A percentile compares a stretch with the other conserved stretches of the same genome.
Conservation (phyloP, 23 tunicate species). For the Diplosoma virens region DNA sequence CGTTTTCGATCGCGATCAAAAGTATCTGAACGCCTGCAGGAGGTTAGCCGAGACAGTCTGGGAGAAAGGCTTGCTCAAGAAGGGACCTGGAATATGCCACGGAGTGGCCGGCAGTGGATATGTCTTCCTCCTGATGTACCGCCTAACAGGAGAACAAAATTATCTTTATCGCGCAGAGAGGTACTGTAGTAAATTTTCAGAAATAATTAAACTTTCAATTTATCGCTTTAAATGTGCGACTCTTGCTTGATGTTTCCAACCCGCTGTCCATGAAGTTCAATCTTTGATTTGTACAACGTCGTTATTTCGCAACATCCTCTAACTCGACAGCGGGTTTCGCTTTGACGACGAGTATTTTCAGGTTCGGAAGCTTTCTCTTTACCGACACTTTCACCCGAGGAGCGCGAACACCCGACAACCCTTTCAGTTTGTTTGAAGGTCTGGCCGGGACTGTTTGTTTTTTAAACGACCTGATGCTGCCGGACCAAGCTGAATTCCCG, state of each 20-base stretch:
- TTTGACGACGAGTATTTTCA: slow-evolving; percentile 6
- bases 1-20: slow-evolving; percentile 31
- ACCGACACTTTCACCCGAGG: slow-evolving; percentile 38
- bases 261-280: too few species aligned
- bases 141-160: slow-evolving; percentile 66
- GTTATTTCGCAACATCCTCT: too few species aligned
- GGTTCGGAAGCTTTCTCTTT: slow-evolving; percentile 59
- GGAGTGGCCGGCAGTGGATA: slow-evolving; percentile 92
- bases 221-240: too few species aligned
- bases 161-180: slow-evolving; percentile 72
- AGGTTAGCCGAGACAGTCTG: slow-evolving; percentile 67
- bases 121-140: slow-evolving; percentile 65
- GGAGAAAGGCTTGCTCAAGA: slow-evolving; percentile 76
- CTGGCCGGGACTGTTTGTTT: slow-evolving; percentile 76
- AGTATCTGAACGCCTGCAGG: slow-evolving; percentile 54
- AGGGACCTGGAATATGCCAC: slow-evolving; percentile 94
- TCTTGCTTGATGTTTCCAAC: too few species aligned
- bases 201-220: too few species aligned
- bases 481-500: slow-evolving; percentile 63
- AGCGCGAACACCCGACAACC: slow-evolving; percentile 61
- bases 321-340: too few species aligned
- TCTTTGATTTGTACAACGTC: too few species aligned
- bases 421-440: slow-evolving; percentile 80
- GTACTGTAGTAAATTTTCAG: too few species aligned
- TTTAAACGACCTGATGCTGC: slow-evolving; percentile 54